These are phyloP conservation scores for Pandion haliaetus DNA, from an alignment of 2,113 vertebrate species.

Conservation along the genomic window DNA sequence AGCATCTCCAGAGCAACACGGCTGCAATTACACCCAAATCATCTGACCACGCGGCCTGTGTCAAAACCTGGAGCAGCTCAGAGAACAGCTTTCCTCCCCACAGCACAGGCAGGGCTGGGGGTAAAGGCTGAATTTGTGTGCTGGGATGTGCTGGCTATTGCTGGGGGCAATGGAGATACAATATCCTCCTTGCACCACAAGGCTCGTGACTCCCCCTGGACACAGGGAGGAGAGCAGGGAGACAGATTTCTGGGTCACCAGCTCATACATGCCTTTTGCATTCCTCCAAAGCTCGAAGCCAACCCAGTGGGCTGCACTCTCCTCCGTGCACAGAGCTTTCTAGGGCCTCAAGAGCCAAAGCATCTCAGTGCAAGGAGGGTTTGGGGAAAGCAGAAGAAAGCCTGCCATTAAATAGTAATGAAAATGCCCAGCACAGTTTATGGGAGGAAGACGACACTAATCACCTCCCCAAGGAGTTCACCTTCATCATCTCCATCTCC, in stretches of 20 bases:
- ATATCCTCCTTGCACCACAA: neutral
- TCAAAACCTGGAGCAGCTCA: neutral
- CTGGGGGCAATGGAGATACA: neutral
- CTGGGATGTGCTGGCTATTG: neutral
- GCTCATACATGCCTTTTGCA: neutral
- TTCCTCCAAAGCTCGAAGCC: neutral
- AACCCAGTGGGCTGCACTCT: neutral
- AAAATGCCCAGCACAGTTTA: neutral
- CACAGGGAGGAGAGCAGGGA: neutral
- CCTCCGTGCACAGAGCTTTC: neutral
- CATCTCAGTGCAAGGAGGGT: neutral
- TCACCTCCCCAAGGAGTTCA: neutral
- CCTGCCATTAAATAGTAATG: neutral
- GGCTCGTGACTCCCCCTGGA: neutral
- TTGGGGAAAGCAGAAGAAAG: neutral
- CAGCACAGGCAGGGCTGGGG: neutral
- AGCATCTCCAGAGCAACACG: neutral
- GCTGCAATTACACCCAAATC: neutral
- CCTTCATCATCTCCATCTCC: neutral
- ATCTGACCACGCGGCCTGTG: fast-evolving
- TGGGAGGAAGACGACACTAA: neutral
- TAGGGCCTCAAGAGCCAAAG: neutral
- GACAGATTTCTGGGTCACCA: neutral
- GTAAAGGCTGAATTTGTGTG: neutral
- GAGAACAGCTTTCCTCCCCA: neutral